Conservation (phyloP, 2,113 vertebrate genomes). For the Argyrosomus japonicus region DNA sequence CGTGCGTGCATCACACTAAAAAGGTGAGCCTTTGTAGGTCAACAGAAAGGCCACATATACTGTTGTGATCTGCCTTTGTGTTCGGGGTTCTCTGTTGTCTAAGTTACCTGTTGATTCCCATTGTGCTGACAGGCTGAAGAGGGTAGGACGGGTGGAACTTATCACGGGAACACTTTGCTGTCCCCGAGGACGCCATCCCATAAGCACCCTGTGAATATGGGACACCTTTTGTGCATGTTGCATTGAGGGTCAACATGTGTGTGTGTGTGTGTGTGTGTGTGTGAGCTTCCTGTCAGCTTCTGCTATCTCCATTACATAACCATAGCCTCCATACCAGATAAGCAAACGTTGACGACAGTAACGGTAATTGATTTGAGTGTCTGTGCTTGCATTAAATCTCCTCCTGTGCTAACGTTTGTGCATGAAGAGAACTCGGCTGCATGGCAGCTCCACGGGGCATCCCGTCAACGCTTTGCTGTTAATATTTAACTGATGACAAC, state of each 20-base stretch:
- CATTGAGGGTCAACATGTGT: conserved; percentile 11
- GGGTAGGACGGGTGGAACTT: conserved; percentile 41
- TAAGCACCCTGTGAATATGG: conserved; percentile 53
- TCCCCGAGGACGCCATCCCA: conserved; percentile 49
- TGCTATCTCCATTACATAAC: conserved; percentile 41
- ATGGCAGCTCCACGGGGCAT: not conserved
- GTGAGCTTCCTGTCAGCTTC: conserved; percentile 47
- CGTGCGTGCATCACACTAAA: conserved; percentile 13
- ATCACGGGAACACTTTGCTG: conserved; percentile 35
- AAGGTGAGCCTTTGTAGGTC: conserved; percentile 17
- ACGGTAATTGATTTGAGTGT: not conserved
- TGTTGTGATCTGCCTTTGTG: conserved; percentile 41
- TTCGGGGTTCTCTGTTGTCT: conserved; percentile 17
- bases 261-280: conserved; percentile 4
- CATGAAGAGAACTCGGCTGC: not conserved
- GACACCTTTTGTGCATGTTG: conserved; percentile 52
- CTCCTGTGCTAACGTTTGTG: not conserved
- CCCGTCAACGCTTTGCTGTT: conserved; percentile 12
- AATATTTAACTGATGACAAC: conserved; percentile 8
- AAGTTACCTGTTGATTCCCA: conserved; percentile 66
- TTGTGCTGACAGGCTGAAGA: conserved; percentile 46
- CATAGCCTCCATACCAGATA: conserved; percentile 21
- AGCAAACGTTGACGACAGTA: not conserved
- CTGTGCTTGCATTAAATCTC: conserved; percentile 5
- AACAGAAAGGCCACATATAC: conserved; percentile 28